phyloP scores from a whole-genome alignment of 2,888 invertebrate genomes.

The Hyposoter dolosus region DNA sequence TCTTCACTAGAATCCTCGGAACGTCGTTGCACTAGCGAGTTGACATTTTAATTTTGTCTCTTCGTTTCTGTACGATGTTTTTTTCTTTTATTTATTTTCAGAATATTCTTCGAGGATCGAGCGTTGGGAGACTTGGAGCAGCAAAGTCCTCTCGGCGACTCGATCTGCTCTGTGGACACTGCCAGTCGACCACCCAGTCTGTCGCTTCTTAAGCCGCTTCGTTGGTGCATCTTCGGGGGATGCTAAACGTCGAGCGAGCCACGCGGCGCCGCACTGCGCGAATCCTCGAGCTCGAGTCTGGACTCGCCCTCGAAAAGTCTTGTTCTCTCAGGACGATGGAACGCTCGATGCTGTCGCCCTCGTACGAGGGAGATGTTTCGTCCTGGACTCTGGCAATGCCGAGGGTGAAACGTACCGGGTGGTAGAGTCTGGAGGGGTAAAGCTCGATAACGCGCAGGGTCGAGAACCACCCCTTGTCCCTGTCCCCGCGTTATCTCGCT shows the following conservation, averaged over 20 bases:
- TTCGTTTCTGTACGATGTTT: constrained; percentile 6
- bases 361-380: constrained; percentile 66
- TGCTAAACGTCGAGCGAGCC: constrained; percentile 85
- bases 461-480: constrained; percentile 73
- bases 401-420: constrained; percentile 72
- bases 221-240: constrained; percentile 86
- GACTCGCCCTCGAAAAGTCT: constrained; percentile 83
- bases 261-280: constrained; percentile 85
- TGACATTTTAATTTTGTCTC: constrained; percentile 34
- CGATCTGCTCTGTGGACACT: constrained; percentile 56
- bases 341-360: constrained; percentile 71
- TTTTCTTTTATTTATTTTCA: constrained; percentile 16
- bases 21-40: constrained; percentile 57
- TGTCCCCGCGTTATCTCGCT: constrained; percentile 39
- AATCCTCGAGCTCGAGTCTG: constrained; percentile 76
- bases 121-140: constrained; percentile 34
- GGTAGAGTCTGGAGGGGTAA: constrained; percentile 78
- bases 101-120: constrained; percentile 56
- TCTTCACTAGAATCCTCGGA: constrained; percentile 16
- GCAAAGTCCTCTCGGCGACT: constrained; percentile 47
- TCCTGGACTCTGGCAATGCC: constrained; percentile 47
- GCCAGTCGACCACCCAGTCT: constrained; percentile 68
- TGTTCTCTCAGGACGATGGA: constrained; percentile 74
- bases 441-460: constrained; percentile 81
- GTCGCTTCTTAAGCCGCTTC: constrained; percentile 81